Percentiles rank a stretch among this genome's conserved stretches.
Evolutionary conservation across 2,888 invertebrate genomes (phyloP).

Genomic region (Nematopogon swammerdamellus): DNA sequence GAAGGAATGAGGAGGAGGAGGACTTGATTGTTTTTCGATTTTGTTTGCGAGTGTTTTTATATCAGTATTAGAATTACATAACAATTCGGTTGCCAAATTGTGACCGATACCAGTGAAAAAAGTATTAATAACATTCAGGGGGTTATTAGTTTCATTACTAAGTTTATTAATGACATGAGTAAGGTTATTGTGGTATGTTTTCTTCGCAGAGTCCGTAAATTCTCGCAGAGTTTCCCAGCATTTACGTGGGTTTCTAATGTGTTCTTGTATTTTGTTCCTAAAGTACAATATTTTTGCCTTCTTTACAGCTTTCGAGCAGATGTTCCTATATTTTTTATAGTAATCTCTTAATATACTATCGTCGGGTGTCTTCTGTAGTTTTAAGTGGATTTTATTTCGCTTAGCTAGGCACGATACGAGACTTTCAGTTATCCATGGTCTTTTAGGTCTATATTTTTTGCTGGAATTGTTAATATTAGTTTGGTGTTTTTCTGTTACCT

Average conservation of each 20-base stretch:
- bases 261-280: background rate
- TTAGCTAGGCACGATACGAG: background rate
- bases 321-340: conserved; percentile 3
- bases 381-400: background rate
- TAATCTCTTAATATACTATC: background rate
- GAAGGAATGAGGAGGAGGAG: background rate
- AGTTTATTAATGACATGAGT: background rate
- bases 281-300: background rate
- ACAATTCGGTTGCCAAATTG: background rate
- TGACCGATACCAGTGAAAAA: background rate
- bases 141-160: background rate
- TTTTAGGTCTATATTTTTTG: background rate
- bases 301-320: background rate
- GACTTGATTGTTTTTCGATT: background rate
- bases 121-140: background rate
- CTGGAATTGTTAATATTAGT: background rate
- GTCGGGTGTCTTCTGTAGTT: background rate
- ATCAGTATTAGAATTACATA: no score
- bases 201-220: background rate
- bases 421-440: conserved; percentile 1
- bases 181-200: background rate
- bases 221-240: background rate
- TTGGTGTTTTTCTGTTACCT: no score
- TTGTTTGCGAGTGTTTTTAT: background rate
- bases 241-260: background rate